Base-by-base conservation (phyloP, 2,113 vertebrate species). In the Gopherus flavomarginatus region DNA sequence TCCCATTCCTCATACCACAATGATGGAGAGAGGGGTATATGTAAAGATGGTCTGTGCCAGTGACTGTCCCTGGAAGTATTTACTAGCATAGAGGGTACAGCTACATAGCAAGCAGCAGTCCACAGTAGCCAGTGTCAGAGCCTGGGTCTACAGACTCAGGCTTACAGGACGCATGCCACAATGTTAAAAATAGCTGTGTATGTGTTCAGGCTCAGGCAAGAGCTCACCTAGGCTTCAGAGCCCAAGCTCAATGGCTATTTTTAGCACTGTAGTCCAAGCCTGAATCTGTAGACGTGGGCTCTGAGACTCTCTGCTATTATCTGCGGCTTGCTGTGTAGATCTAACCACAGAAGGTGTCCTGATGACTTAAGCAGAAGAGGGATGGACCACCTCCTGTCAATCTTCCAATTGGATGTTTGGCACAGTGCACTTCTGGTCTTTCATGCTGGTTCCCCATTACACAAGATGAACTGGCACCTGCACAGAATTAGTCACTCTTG, bases 1-100 rank as follows among this genome's bases (percentile, higher is more conserved):
- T 87, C 5, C 79, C 12, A 16, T 38, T 42, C 65, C 49, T 86
- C 1, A 1, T 59, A 3, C 19, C 81, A 38, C 1, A 0, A 1
- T 35, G 54, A 5, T 78, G 53, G 21, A 14, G 47, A 91, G 87
- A 80, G 0, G 0, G 62, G 6, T 80, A 65, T 8, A 75, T 3
- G 16, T 4, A 31, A 26, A 47, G 29, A 49, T 52, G 13, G 6
- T 72, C 17, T 38, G 17, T 38, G 17, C 65, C 19, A 22, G 16
- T 22, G 19, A 62, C 3, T 89, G 5, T 49, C 80, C 11, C 35
- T 75, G n/a, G 35, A 22, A n/a, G 17, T 72, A 38, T 72, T 72
- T 72, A 38, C 9, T n/a, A 72, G n/a, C n/a, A 22, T 38, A 38
- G 5, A 72, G 65, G 19, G 17, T 21, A 22, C 8, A 72, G n/a